Evolutionary conservation across 2,113 vertebrate species (phyloP), one percentile per base, ranked within the genome.

Genomic region (Kobus ellipsiprymnus): DNA sequence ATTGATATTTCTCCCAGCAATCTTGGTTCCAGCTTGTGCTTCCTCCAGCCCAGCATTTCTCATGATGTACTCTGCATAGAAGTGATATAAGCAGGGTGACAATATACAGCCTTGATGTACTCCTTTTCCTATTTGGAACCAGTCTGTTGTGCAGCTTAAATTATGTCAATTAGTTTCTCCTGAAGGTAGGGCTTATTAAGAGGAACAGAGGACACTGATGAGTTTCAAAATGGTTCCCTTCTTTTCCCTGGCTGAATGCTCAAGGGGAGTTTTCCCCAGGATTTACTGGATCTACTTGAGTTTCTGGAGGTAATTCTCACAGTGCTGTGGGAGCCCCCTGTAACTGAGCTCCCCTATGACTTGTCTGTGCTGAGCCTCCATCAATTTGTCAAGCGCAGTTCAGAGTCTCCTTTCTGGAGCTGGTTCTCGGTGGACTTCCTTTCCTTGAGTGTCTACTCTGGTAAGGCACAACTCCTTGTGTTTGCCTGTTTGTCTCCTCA

Each of bases 351-450:
- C 8, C 36, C 12, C 10, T 50, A 16, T 3, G 50, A 80, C 57
- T 71, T 59, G 27, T 57, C 23, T 90, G 36, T 50, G 7, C 6
- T 52, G 57, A 86, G 19, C 27, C 27, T 86, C 25, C 57, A 81
- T 15, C 50, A 71, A 6, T 50, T 44, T 2, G 1, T 29, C 40
- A 17, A 17, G 40, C 52, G 16, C 33, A 44, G n/a, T 33, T 57
- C 19, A 27, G 64, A 36, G 16, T 81, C 44, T 52, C 12, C 60
- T 67, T 29, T 59, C 48, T 16, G 46, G 67, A 87, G 71, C n/a
- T n/a, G 12, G 36, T 46, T 67, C 25, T 15, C 23, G 0, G 11
- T 2, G 1, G 10, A 9, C 3, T 44, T 54, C 5, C 6, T 25
- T 21, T 74, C 16, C 30, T 62, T 30, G 11, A 48, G 14, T n/a